Conservation (phyloP, 2,888 invertebrate genomes). For the Oscheius sp. region DNA sequence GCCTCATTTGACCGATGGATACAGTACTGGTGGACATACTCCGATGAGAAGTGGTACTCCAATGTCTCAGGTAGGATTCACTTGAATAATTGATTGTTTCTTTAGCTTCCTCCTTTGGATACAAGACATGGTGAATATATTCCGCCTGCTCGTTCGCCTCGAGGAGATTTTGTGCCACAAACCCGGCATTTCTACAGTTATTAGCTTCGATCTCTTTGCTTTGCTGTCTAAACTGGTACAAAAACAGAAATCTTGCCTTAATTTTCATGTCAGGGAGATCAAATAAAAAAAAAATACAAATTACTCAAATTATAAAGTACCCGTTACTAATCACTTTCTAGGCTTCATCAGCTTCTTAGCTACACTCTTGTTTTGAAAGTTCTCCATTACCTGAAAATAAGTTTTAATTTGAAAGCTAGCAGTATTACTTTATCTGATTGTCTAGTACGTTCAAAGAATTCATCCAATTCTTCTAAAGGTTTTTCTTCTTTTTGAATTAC, state of each 20-base stretch:
- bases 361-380: too few relatives aligned
- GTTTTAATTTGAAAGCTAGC: too few relatives aligned
- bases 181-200: slow-evolving; percentile 57
- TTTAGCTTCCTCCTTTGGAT: slow-evolving; percentile 21
- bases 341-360: too few relatives aligned
- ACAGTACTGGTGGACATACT: slow-evolving; percentile 14
- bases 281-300: not conserved
- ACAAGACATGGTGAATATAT: slow-evolving; percentile 36
- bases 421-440: too few relatives aligned
- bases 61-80: slow-evolving; percentile 32
- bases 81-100: not conserved
- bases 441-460: too few relatives aligned
- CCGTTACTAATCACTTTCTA: too few relatives aligned
- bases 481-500: too few relatives aligned
- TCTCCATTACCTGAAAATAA: too few relatives aligned
- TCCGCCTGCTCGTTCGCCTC: slow-evolving; percentile 35
- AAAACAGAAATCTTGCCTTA: slow-evolving; percentile 18
- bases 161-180: slow-evolving; percentile 46
- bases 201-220: slow-evolving; percentile 16
- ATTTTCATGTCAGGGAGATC: not conserved
- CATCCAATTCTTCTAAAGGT: too few relatives aligned
- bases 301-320: not conserved
- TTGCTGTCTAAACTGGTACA: not conserved
- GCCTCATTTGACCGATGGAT: slow-evolving; percentile 9
- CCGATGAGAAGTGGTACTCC: slow-evolving; percentile 22